These are phyloP conservation scores for Ernsta delagoae DNA, from an alignment of 2,888 invertebrate genomes.

Conservation along the genomic window DNA sequence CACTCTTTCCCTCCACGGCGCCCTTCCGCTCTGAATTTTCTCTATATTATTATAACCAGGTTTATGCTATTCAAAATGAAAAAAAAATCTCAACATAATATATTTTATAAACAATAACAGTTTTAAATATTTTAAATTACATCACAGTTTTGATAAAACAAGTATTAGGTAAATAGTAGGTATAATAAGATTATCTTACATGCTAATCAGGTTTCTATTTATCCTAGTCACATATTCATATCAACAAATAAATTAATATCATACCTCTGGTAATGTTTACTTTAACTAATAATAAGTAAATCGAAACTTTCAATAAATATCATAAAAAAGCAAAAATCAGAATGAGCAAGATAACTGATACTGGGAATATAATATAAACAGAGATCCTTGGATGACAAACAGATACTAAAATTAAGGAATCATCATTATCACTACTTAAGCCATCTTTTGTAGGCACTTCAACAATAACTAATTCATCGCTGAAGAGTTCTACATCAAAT, in stretches of 20 bases:
- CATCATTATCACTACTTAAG: constrained; percentile 90
- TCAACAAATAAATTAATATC: constrained; percentile 74
- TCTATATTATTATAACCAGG: no score
- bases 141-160: constrained; percentile 46
- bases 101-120: constrained; percentile 37
- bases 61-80: no score
- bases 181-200: constrained; percentile 21
- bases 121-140: constrained; percentile 44
- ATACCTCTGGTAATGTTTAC: constrained; percentile 77
- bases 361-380: constrained; percentile 92
- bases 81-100: constrained; percentile 31
- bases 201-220: constrained; percentile 30
- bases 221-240: constrained; percentile 27
- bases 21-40: no score
- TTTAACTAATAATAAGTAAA: constrained; percentile 67
- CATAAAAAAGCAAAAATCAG: constrained; percentile 93
- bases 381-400: constrained; percentile 92
- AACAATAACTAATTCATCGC: constrained; percentile 92
- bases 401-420: constrained; percentile 89
- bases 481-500: constrained; percentile 89
- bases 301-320: constrained; percentile 66
- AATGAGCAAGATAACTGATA: constrained; percentile 90
- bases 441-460: constrained; percentile 93
- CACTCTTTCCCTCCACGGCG: no score
- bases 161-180: no score